phyloP scores from a whole-genome alignment of 2,888 invertebrate genomes.

The Idaea dimidiata region DNA sequence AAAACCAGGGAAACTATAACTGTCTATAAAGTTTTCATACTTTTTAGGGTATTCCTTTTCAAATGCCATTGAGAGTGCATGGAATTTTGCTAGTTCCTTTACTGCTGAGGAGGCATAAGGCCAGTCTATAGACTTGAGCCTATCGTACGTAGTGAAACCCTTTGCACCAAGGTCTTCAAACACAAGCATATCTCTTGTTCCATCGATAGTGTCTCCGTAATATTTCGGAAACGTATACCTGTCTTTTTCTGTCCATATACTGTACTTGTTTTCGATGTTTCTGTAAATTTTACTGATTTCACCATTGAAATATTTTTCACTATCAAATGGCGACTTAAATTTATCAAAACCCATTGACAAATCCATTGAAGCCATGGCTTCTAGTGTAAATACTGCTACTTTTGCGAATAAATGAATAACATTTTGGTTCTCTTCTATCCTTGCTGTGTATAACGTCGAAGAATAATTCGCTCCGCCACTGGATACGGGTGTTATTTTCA shows the following conservation, averaged over 20 bases:
- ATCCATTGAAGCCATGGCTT: neutral
- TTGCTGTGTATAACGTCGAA: neutral
- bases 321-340: no score
- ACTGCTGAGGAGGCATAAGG: conserved; percentile 40
- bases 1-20: conserved; percentile 14
- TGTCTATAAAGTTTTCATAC: conserved; percentile 18
- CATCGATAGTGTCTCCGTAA: conserved; percentile 32
- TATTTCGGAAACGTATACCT: conserved; percentile 38
- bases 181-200: conserved; percentile 41
- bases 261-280: conserved; percentile 27
- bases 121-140: conserved; percentile 42
- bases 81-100: conserved; percentile 46
- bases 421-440: neutral
- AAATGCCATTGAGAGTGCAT: conserved; percentile 54
- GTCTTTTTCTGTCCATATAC: conserved; percentile 30
- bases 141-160: conserved; percentile 38
- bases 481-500: neutral
- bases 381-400: neutral
- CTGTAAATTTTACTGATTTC: no score
- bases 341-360: no score
- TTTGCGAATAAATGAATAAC: conserved; percentile 4
- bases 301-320: no score
- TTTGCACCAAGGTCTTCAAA: conserved; percentile 43
- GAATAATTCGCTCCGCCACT: conserved; percentile 7
- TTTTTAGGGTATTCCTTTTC: conserved; percentile 44